Evolutionary conservation across 23 tunicate species (phyloP).

Genomic region (Ciona savignyi): DNA sequence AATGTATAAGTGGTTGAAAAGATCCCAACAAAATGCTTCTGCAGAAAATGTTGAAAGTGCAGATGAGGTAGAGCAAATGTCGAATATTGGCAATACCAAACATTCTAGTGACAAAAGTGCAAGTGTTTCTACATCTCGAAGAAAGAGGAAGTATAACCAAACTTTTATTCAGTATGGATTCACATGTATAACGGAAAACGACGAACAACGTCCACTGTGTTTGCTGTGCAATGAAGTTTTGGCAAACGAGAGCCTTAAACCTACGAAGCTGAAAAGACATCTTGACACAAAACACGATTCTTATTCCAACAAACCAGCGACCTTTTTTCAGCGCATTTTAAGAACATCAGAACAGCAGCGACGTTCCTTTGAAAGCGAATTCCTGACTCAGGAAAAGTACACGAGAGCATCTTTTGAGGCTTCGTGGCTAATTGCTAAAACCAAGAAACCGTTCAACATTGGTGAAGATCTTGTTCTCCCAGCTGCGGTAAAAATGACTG

Average conservation of each 20-base stretch:
- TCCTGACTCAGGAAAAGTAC: conserved; percentile 32
- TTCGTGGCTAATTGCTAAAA: conserved; percentile 47
- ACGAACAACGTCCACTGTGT: conserved; percentile 57
- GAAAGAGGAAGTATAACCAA: conserved; percentile 41
- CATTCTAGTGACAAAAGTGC: too few relatives aligned
- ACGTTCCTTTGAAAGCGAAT: conserved; percentile 34
- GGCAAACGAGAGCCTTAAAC: conserved; percentile 46
- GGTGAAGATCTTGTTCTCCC: conserved; percentile 59
- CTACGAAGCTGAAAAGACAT: conserved; percentile 56
- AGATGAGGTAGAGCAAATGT: too few relatives aligned
- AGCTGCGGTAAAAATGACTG: conserved; percentile 38
- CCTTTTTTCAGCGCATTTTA: conserved; percentile 36
- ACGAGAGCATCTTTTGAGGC: conserved; percentile 65
- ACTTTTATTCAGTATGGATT: conserved; percentile 39
- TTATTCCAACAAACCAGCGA: conserved; percentile 42
- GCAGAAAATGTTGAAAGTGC: too few relatives aligned
- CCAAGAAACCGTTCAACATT: conserved; percentile 41
- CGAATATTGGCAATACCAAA: too few relatives aligned
- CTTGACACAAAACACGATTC: conserved; percentile 52
- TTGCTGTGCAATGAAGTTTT: conserved; percentile 40
- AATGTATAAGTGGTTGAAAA: too few relatives aligned
- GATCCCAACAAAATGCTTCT: too few relatives aligned
- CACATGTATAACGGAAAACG: conserved; percentile 26
- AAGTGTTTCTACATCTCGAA: too few relatives aligned
- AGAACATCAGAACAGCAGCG: conserved; percentile 64